Evolutionary conservation across 1,140 invertebrate genomes (phyloP), one percentile per base, ranked within the genome.

Genomic region (Drosophila simulans): DNA sequence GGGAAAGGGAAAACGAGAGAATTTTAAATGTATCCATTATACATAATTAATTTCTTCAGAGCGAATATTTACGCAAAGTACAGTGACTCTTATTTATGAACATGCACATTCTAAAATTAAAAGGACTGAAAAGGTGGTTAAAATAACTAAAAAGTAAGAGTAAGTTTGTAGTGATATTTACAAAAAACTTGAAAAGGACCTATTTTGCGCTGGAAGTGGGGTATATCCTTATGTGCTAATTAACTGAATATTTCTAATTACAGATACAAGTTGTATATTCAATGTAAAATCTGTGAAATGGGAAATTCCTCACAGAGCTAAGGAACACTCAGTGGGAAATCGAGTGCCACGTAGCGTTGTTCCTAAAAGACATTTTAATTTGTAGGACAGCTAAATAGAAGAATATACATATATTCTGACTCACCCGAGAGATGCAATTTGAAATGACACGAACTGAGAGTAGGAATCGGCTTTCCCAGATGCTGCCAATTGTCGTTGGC

Each of bases 401-500:
- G 34, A 65, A 5, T 25, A 35, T 15, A 25, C 8, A 34, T 43
- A 35, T 63, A 34, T n/a, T 17, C 39, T 35, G 27, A 60, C 39
- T 60, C 60, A 45, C 15, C 20, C 11, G 7, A 43, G 11, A 31
- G n/a, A 42, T 31, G 25, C 37, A 42, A 60, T 63, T 35, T 34
- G 25, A 22, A 12, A 25, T 35, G 57, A 12, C 54, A 5, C n/a
- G 11, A 65, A 27, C 25, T 20, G 17, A 10, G 42, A 45, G 17
- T 10, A n/a, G 12, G 37, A 64, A 64, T 37, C 40, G 12, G 53
- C 13, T 25, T 35, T 31, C 62, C n/a, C 27, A 35, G 46, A 39
- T 55, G 66, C 63, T 39, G 40, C 63, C 66, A 55, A 54, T 69
- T 66, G 58, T 66, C 45, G 43, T 40, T n/a, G 39, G 7, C 58